Percentiles rank a stretch among this genome's conserved stretches.
Conservation (phyloP, 92 coral and sea anemone genomes). For the Zoanthus solanderi region DNA sequence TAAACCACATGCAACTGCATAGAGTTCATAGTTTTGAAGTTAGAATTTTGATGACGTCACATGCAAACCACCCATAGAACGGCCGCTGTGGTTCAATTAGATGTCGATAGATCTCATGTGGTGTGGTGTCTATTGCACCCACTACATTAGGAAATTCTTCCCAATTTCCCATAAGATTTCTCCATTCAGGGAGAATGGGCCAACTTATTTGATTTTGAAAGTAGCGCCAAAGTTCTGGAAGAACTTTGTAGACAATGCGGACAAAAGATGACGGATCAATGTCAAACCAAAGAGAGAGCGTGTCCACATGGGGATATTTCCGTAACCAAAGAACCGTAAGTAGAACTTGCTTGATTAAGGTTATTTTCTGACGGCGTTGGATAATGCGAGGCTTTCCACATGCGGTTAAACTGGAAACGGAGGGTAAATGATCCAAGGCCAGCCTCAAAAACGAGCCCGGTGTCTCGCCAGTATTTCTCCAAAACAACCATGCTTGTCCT, state of each 20-base stretch:
- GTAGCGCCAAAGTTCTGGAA: constrained; percentile 57
- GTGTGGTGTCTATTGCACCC: constrained; percentile 37
- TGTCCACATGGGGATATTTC: constrained; percentile 50
- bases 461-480: constrained; percentile 19
- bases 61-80: too few species aligned
- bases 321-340: neutral
- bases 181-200: constrained; percentile 24
- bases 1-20: too few species aligned
- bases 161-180: neutral
- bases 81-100: neutral
- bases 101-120: constrained; percentile 16
- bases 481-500: constrained; percentile 44
- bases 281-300: too few species aligned
- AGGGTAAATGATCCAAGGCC: constrained; percentile 14
- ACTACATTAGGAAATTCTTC: constrained; percentile 38
- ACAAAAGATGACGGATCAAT: constrained; percentile 11
- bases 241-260: constrained; percentile 50
- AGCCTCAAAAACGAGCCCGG: neutral
- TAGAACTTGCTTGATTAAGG: constrained; percentile 45
- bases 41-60: too few species aligned
- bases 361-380: constrained; percentile 48
- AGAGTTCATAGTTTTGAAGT: too few species aligned
- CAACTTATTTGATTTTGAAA: constrained; percentile 55
- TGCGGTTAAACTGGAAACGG: neutral
- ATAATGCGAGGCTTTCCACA: constrained; percentile 30